Evolutionary conservation across 2,888 invertebrate genomes (phyloP).

Genomic region (Euclidia mi): DNA sequence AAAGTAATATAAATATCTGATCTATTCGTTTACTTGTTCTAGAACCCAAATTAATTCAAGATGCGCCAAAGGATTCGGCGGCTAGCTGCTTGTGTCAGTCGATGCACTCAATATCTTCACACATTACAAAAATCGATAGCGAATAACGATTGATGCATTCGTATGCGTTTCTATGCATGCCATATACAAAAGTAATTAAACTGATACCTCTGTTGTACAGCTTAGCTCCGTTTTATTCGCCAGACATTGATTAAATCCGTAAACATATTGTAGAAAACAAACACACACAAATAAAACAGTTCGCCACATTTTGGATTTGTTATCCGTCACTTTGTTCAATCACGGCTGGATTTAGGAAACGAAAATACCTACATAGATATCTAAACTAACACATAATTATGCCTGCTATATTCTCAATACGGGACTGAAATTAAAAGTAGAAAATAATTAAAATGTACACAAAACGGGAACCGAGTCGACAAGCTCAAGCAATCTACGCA

Average conservation of each 20-base stretch:
- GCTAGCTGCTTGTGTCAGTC: constrained; percentile 28
- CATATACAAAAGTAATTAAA: background rate
- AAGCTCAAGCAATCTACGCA: constrained; percentile 20
- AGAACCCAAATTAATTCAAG: too few relatives aligned
- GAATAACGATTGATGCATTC: constrained; percentile 50
- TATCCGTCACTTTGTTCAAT: constrained; percentile 22
- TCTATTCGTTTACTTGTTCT: too few relatives aligned
- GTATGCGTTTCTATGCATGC: constrained; percentile 4
- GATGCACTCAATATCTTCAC: constrained; percentile 30
- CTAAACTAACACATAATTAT: constrained; percentile 30
- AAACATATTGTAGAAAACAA: constrained; percentile 67
- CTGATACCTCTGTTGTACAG: constrained; percentile 79
- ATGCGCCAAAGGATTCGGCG: too few relatives aligned
- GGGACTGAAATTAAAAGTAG: constrained; percentile 47
- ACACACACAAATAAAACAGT: constrained; percentile 65
- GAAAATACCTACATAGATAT: constrained; percentile 50
- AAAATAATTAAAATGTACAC: constrained; percentile 61
- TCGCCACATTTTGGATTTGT: constrained; percentile 59
- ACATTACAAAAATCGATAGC: constrained; percentile 58
- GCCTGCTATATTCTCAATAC: constrained; percentile 29
- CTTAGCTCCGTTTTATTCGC: constrained; percentile 73
- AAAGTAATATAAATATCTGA: too few relatives aligned
- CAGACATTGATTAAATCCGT: constrained; percentile 69
- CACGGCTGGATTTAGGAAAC: constrained; percentile 22
- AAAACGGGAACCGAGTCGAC: constrained; percentile 24